Conservation (phyloP, 2,797 vertebrate species). For the Lacerta agilis region DNA sequence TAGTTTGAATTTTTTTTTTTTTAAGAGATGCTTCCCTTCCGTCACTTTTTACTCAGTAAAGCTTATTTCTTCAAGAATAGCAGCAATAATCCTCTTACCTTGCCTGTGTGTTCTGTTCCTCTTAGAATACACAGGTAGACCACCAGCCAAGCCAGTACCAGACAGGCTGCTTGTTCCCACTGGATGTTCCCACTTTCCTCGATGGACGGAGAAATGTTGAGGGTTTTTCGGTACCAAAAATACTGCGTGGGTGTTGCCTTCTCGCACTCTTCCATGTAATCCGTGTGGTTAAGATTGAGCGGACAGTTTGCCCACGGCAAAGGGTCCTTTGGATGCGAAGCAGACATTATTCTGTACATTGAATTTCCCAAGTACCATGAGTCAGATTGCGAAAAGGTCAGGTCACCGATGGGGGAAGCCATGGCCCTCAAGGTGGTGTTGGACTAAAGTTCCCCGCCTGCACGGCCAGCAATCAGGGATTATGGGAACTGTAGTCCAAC, state of each 20-base stretch:
- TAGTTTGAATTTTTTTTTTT: background rate
- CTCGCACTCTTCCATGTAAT: slow-evolving; percentile 86
- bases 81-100: slow-evolving; percentile 75
- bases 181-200: slow-evolving; percentile 83
- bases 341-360: background rate
- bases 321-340: slow-evolving; percentile 76
- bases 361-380: background rate
- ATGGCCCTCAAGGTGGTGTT: too few species aligned
- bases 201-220: slow-evolving; percentile 89
- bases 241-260: slow-evolving; percentile 88
- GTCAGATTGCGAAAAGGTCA: background rate
- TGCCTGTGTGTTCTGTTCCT: slow-evolving; percentile 90
- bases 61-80: background rate
- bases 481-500: too few species aligned
- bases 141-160: slow-evolving; percentile 88
- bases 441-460: too few species aligned
- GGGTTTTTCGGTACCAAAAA: slow-evolving; percentile 94
- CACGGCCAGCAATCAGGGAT: too few species aligned
- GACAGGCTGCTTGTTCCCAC: slow-evolving; percentile 86
- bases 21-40: background rate
- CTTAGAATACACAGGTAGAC: slow-evolving; percentile 89
- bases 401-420: too few species aligned
- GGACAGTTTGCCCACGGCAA: slow-evolving; percentile 92
- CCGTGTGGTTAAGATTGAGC: slow-evolving; percentile 83
- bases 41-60: background rate